Conservation (phyloP, 2,888 invertebrate genomes). For the Polymixis flavicincta region DNA sequence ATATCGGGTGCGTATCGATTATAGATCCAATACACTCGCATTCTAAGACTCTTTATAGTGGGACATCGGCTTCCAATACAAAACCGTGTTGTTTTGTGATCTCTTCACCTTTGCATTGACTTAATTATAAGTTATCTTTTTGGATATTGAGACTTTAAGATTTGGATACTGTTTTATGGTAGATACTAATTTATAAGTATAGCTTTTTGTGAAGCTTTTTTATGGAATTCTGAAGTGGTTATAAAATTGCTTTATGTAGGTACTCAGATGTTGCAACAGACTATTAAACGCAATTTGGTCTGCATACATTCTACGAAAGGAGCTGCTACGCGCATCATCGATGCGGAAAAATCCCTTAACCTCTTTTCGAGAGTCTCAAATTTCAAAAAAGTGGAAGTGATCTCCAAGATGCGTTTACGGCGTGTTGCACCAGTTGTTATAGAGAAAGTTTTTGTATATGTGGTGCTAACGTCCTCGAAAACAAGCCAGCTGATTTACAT, state of each 20-base stretch:
- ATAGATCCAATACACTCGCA: slow-evolving; percentile 21
- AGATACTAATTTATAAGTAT: background rate
- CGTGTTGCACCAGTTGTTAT: slow-evolving; percentile 33
- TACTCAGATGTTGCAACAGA: background rate
- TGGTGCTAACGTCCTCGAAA: slow-evolving; percentile 52
- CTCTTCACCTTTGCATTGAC: background rate
- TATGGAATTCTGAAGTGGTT: background rate
- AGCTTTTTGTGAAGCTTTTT: background rate
- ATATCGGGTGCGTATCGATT: slow-evolving; percentile 42
- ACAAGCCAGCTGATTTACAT: slow-evolving; percentile 60
- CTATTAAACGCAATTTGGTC: background rate
- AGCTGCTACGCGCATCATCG: slow-evolving; percentile 12
- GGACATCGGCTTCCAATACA: background rate
- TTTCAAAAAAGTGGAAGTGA: slow-evolving; percentile 60
- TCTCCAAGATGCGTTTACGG: slow-evolving; percentile 27
- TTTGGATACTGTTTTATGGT: background rate
- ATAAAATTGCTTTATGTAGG: no score
- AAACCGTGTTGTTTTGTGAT: slow-evolving; percentile 1
- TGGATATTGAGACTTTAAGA: background rate
- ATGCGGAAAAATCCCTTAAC: slow-evolving; percentile 33
- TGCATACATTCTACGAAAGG: background rate
- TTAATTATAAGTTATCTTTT: background rate
- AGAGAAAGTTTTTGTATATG: slow-evolving; percentile 64
- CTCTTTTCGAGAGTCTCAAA: slow-evolving; percentile 29
- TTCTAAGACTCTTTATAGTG: slow-evolving; percentile 10